A percentile compares a stretch with the other conserved stretches of the same genome.
Conservation (phyloP, 2,888 invertebrate genomes). For the Leistus spinibarbis region DNA sequence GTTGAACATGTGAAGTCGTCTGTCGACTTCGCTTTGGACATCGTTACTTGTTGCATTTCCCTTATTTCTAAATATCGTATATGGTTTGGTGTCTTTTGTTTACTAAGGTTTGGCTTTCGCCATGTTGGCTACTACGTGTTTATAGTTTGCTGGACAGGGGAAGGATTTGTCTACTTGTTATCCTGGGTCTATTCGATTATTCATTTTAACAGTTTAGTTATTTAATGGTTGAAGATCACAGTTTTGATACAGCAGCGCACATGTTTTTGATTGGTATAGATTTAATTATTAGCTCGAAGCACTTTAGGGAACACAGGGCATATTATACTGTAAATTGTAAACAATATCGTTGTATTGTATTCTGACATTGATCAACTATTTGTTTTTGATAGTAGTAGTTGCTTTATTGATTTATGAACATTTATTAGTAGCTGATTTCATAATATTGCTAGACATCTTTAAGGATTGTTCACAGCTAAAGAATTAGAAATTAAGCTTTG, state of each 20-base stretch:
- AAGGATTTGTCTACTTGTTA: constrained; percentile 44
- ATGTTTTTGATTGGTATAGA: neutral
- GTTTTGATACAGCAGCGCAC: constrained; percentile 14
- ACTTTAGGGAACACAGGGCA: constrained; percentile 16
- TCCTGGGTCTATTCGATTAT: constrained; percentile 54
- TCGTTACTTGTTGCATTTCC: neutral
- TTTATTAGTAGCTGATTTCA: neutral
- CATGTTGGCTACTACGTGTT: neutral
- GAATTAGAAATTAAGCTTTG: too few relatives aligned
- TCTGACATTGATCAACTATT: neutral
- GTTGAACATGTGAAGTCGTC: neutral
- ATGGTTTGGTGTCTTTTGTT: neutral
- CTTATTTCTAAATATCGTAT: neutral
- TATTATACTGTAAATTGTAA: neutral
- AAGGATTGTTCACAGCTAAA: too few relatives aligned
- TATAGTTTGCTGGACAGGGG: neutral
- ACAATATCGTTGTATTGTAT: neutral
- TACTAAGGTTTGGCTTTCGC: neutral
- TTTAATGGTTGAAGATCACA: constrained; percentile 9
- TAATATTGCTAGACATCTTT: too few relatives aligned
- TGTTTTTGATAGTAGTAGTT: neutral
- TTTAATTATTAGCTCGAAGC: constrained; percentile 17
- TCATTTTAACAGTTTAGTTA: constrained; percentile 45
- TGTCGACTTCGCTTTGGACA: neutral
- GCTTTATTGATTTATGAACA: neutral